These are phyloP conservation scores for Spisula subtruncata DNA, from an alignment of 2,888 invertebrate species.

Conservation along the genomic window DNA sequence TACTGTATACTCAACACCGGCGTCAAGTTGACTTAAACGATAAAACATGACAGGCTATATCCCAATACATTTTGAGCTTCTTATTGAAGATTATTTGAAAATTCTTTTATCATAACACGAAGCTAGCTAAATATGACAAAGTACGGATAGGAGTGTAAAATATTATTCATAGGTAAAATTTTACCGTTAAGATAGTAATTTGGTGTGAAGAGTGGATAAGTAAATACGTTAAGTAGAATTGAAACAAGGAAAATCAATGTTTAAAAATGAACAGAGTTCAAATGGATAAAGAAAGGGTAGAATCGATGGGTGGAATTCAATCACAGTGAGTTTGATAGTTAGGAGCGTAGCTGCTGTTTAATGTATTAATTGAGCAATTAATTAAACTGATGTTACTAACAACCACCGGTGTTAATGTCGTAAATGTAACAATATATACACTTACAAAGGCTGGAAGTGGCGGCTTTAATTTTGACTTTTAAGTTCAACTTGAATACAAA, in stretches of 20 bases:
- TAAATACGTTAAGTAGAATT: background rate
- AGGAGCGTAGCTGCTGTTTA: no score
- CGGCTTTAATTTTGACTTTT: background rate
- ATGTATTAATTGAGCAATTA: background rate
- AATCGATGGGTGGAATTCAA: background rate
- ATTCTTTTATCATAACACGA: constrained; percentile 34
- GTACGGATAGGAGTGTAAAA: background rate
- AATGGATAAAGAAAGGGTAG: background rate
- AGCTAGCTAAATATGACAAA: constrained; percentile 20
- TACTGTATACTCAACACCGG: background rate
- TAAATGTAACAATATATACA: background rate
- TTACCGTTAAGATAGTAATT: background rate
- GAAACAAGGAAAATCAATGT: background rate
- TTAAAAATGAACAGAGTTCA: background rate
- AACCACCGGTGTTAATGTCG: background rate
- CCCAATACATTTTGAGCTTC: constrained; percentile 22
- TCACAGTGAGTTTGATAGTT: background rate
- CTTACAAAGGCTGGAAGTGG: background rate
- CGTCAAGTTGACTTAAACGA: constrained; percentile 29
- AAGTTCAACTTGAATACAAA: background rate
- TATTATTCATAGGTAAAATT: constrained; percentile 34
- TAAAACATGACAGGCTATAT: constrained; percentile 29
- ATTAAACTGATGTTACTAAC: no score
- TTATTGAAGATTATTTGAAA: constrained; percentile 31
- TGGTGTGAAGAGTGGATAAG: background rate